These are phyloP conservation scores for Troilus luridus DNA, from an alignment of 2,888 invertebrate species.

Conservation along the genomic window DNA sequence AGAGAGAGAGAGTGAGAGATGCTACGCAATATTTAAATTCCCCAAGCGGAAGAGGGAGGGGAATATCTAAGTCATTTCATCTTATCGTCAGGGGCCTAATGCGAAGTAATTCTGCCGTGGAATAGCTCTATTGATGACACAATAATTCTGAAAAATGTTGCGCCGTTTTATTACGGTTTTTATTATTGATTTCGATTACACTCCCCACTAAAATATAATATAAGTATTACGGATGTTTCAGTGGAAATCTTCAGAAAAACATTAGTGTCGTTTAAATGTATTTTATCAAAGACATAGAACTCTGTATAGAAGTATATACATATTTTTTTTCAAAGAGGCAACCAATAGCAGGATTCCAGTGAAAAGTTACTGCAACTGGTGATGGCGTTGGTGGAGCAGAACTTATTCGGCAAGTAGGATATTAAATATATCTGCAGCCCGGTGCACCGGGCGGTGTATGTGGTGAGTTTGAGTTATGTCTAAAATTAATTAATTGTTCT, in stretches of 20 bases:
- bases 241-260: background rate
- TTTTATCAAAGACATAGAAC: too few relatives aligned
- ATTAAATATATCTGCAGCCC: too few relatives aligned
- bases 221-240: background rate
- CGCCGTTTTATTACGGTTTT: background rate
- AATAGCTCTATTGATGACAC: background rate
- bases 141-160: background rate
- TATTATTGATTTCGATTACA: background rate
- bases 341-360: too few relatives aligned
- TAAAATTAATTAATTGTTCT: too few relatives aligned
- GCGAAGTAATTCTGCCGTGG: background rate
- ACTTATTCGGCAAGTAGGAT: too few relatives aligned
- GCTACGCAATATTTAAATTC: constrained; percentile 24
- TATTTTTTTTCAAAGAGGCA: too few relatives aligned
- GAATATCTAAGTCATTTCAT: constrained; percentile 31
- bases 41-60: background rate
- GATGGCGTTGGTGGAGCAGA: too few relatives aligned
- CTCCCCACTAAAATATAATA: background rate
- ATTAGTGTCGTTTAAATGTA: background rate
- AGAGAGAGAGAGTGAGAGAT: background rate
- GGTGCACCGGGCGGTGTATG: too few relatives aligned
- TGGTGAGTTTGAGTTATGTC: too few relatives aligned
- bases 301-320: too few relatives aligned
- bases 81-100: background rate
- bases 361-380: too few relatives aligned